These are phyloP conservation scores for Micronycteris hirsuta DNA, from an alignment of 2,113 vertebrate genomes.

Conservation along the genomic window DNA sequence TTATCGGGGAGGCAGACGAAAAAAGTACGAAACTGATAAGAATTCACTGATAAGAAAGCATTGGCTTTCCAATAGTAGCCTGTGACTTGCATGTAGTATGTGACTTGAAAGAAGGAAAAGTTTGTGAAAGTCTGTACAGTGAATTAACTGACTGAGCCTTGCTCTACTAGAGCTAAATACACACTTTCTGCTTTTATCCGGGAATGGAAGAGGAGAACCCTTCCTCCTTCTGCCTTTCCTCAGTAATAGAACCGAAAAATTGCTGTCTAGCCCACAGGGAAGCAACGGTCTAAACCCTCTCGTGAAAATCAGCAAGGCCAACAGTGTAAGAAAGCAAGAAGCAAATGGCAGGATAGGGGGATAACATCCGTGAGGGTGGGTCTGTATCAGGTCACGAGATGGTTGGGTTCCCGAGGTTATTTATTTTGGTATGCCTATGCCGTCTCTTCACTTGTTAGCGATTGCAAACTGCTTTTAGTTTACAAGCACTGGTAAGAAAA, in stretches of 20 bases:
- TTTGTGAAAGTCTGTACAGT: neutral
- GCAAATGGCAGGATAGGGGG: neutral
- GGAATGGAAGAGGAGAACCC: slow-evolving; percentile 26
- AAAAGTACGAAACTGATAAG: neutral
- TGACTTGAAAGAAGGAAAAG: slow-evolving; percentile 33
- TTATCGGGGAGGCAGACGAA: neutral
- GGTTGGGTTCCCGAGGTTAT: neutral
- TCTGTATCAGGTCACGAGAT: neutral
- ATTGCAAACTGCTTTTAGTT: neutral
- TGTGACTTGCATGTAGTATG: slow-evolving; percentile 1
- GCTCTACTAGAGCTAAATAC: slow-evolving; percentile 28
- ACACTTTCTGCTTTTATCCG: slow-evolving; percentile 44
- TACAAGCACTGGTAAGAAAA: neutral
- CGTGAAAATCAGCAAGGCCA: slow-evolving; percentile 19
- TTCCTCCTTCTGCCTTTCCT: slow-evolving; percentile 52
- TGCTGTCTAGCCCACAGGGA: slow-evolving; percentile 17
- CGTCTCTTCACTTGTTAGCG: neutral
- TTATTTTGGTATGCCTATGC: neutral
- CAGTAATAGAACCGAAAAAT: slow-evolving; percentile 39
- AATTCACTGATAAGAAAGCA: neutral
- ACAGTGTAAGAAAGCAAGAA: neutral
- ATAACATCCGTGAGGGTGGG: neutral
- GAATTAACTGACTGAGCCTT: slow-evolving; percentile 11
- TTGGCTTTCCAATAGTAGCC: neutral
- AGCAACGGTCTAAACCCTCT: neutral